Percentiles rank a stretch among this genome's conserved stretches.
Conservation (phyloP, 2,797 vertebrate genomes). For the Squalus acanthias region DNA sequence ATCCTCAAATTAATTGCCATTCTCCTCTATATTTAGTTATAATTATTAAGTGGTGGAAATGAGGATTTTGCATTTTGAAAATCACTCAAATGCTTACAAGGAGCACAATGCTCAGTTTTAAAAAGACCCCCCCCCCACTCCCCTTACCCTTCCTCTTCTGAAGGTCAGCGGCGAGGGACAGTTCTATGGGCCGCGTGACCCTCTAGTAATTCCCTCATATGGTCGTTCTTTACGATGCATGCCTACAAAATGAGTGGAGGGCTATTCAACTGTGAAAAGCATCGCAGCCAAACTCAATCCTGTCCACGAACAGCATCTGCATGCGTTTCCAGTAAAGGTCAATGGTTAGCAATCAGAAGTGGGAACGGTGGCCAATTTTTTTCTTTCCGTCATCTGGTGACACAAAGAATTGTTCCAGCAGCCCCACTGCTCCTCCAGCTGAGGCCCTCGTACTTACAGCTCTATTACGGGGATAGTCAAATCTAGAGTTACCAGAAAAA, state of each 20-base stretch:
- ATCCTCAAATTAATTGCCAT: not conserved
- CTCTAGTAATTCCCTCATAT: not conserved
- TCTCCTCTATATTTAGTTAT: constrained; percentile 16
- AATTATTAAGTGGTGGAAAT: not conserved
- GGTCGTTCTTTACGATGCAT: not conserved
- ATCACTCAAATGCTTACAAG: not conserved
- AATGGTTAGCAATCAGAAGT: not conserved
- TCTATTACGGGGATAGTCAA: not conserved
- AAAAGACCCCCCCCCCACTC: not conserved
- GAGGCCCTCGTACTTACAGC: not conserved
- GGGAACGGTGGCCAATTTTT: not conserved
- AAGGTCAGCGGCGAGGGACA: no score
- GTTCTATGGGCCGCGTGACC: not conserved
- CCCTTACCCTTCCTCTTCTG: no score
- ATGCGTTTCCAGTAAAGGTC: not conserved
- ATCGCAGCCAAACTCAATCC: not conserved
- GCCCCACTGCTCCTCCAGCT: not conserved
- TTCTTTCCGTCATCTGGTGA: not conserved
- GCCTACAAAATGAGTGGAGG: not conserved
- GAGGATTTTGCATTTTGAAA: not conserved
- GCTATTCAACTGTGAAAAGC: not conserved
- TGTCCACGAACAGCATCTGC: not conserved
- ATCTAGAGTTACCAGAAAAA: not conserved
- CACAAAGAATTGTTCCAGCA: not conserved
- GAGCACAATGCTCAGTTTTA: not conserved